These are phyloP conservation scores for Trachelus stipa DNA, from an alignment of 2,888 invertebrate genomes.

Conservation along the genomic window DNA sequence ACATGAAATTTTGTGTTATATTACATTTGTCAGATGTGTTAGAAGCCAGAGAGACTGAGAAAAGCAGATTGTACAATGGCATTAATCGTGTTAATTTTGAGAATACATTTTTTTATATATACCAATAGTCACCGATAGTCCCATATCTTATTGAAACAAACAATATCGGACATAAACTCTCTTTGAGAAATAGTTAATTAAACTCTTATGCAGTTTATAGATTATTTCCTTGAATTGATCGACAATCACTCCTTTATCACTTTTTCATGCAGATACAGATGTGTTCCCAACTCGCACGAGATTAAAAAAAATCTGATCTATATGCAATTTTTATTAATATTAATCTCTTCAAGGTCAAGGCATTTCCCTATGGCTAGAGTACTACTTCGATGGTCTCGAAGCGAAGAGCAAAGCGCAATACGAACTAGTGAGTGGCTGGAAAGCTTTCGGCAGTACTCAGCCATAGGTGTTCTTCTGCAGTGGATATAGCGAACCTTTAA, in stretches of 20 bases:
- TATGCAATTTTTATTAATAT: background rate
- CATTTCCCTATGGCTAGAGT: background rate
- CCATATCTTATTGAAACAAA: background rate
- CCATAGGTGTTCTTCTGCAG: background rate
- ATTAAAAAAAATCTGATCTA: background rate
- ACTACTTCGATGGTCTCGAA: background rate
- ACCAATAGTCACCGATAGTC: background rate
- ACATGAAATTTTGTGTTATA: background rate
- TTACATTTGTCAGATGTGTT: background rate
- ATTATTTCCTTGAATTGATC: slow-evolving; percentile 46
- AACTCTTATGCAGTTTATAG: background rate
- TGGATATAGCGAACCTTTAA: background rate
- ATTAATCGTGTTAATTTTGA: background rate
- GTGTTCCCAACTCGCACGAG: slow-evolving; percentile 59
- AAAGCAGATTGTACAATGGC: background rate
- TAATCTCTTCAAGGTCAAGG: background rate
- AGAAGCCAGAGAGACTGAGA: background rate
- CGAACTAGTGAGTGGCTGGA: background rate
- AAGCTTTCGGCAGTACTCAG: background rate
- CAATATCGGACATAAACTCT: background rate
- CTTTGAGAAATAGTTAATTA: background rate
- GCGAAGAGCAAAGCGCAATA: background rate
- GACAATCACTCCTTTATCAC: slow-evolving; percentile 51
- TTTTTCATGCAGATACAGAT: slow-evolving; percentile 49
- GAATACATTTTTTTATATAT: background rate